Evolutionary conservation across 2,113 vertebrate species (phyloP).

Genomic region (Grus americana): DNA sequence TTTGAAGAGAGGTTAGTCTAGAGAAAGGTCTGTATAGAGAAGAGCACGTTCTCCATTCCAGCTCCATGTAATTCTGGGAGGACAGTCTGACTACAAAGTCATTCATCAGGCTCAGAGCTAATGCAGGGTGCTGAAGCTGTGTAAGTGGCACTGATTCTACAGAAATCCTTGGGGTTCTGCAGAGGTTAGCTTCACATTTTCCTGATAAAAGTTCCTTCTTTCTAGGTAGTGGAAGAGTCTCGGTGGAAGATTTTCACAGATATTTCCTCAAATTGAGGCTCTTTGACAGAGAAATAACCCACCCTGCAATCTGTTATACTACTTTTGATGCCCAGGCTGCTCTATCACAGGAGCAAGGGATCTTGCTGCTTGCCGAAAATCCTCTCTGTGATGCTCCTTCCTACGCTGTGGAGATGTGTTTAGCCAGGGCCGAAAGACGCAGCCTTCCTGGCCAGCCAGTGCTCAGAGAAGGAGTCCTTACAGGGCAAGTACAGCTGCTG

Average conservation of each 20-base stretch:
- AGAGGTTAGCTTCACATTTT: not conserved
- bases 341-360: not conserved
- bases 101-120: not conserved
- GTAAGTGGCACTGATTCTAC: not conserved
- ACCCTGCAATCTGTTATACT: not conserved
- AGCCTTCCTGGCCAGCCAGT: not conserved
- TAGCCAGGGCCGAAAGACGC: not conserved
- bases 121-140: not conserved
- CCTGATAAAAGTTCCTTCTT: not conserved
- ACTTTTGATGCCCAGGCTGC: not conserved
- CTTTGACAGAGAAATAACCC: not conserved
- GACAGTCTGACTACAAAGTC: not conserved
- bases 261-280: not conserved
- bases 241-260: not conserved
- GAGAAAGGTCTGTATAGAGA: not conserved
- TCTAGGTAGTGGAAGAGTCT: not conserved
- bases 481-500: not conserved
- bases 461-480: accelerated
- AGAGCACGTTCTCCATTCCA: not conserved
- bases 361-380: not conserved
- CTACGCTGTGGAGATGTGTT: not conserved
- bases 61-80: not conserved
- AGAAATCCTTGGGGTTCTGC: not conserved
- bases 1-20: not conserved
- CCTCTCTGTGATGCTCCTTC: not conserved